Base-by-base conservation (phyloP, 2,888 invertebrate genomes). In the Minunthozetes semirufus region DNA sequence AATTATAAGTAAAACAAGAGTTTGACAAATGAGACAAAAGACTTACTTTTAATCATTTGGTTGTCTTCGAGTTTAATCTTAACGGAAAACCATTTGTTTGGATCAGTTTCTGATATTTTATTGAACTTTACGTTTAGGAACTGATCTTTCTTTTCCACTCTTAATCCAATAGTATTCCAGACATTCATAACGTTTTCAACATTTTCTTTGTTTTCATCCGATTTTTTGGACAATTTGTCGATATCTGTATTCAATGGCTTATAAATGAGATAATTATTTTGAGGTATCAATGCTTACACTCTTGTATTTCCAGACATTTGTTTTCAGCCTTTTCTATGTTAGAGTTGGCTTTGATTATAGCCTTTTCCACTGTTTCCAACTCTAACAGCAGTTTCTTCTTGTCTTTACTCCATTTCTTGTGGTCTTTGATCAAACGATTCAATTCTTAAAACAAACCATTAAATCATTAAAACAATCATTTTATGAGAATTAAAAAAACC, bases 101-200 rank as follows among this genome's bases (percentile, higher is more conserved):
- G 66, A 33, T 66, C 66, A n/a, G n/a, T n/a, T 29, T 33, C 66
- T 38, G 38, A 33, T n/a, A 66, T 66, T 25, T 66, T 66, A 66
- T 33, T 66, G 11, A 66, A 66, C 66, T 38, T 66, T 38, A 66
- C 38, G 66, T 11, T 25, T 15, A 33, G 38, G 5, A 66, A 17
- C n/a, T 66, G 33, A 29, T 66, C 66, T 1, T n/a, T 29, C 17
- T 38, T 33, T 38, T 66, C 66, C 1, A 66, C n/a, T 38, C 66
- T 66, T n/a, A 66, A 19, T 1, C 66, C 66, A 33, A 66, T 17
- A 8, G 66, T 38, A 33, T 66, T 66, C 66, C 66, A 66, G 17
- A 66, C 29, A 66, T 66, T 66, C 38, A 66, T 66, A 66, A 66
- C 66, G 29, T 38, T 66, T 33, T 66, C 66, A 5, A 38, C 66